phyloP scores from a whole-genome alignment of 2,797 vertebrate species.

The Rhyacichthys aspro region DNA sequence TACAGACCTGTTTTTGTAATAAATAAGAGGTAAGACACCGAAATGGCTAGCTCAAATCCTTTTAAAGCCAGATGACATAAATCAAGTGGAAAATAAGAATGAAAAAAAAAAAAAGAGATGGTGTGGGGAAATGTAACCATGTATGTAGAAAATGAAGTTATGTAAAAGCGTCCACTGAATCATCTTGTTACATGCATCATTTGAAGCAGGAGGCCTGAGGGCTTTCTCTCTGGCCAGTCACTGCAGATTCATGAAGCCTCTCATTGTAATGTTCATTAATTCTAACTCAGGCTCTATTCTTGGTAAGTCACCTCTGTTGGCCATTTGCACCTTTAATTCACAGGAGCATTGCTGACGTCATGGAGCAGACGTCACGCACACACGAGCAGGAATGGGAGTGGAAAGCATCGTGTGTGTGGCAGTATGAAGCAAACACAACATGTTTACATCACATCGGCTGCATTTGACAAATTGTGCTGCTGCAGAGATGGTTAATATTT shows the following conservation, averaged over 20 bases:
- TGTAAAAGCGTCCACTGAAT: slow-evolving; percentile 35
- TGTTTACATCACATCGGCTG: neutral
- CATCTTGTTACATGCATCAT: slow-evolving; percentile 37
- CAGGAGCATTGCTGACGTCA: slow-evolving; percentile 16
- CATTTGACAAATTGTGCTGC: neutral
- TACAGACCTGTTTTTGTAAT: slow-evolving; percentile 9
- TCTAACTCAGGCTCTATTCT: slow-evolving; percentile 8
- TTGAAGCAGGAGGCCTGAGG: slow-evolving; percentile 29
- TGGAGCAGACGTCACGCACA: slow-evolving; percentile 10
- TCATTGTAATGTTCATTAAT: slow-evolving; percentile 6
- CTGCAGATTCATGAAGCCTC: slow-evolving; percentile 2
- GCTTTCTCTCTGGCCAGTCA: slow-evolving; percentile 17
- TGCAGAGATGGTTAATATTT: no score
- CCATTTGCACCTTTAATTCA: slow-evolving; percentile 29
- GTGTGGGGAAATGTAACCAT: slow-evolving; percentile 38
- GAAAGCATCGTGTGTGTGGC: neutral
- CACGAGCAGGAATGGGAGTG: neutral
- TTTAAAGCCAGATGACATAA: slow-evolving; percentile 24
- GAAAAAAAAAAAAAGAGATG: slow-evolving; percentile 23
- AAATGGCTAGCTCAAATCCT: slow-evolving; percentile 21
- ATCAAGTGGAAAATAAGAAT: slow-evolving; percentile 25
- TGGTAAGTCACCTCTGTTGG: slow-evolving; percentile 10
- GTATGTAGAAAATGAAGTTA: slow-evolving; percentile 39
- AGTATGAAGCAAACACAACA: neutral
- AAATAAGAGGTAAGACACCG: slow-evolving; percentile 10